Base-by-base conservation (phyloP, 2,888 invertebrate species). In the Lasioglossum oenotherae region DNA sequence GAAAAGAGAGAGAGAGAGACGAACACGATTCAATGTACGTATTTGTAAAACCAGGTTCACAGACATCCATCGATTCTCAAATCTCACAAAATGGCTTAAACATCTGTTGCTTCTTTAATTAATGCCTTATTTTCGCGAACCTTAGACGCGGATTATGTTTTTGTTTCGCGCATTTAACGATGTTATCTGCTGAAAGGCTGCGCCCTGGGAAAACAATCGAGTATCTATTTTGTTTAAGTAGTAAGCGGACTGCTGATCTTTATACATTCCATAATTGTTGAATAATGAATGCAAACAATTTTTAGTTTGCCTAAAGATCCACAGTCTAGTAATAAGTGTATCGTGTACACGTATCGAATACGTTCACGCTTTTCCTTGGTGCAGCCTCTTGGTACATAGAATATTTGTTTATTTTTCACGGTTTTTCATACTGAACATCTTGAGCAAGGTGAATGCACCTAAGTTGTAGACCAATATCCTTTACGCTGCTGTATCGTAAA, bases 1-100 rank as follows among this genome's bases (percentile, higher is more conserved):
- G 16, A 19, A 67, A 14, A 60, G 4, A 60, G n/a, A 27, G 4
- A 60, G n/a, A 27, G 27, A 64, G 16, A 64, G 16, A 23, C 72
- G 78, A 72, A 71, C 67, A 53, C 38, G 38, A 81, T 57, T 64
- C 41, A 76, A 35, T 38, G 35, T 31, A 60, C 2, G 41, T 23
- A 77, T 49, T 60, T 23, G 64, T 60, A 31, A 41, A 57, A 60
- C 49, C 60, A 19, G 8, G 41, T 31, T 49, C 41, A 53, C 64
- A 44, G n/a, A 64, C 23, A 49, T 60, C 78, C 14, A 14, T 78
- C n/a, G 44, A 60, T n/a, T 78, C 12, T 57, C 53, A 64, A 35
- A 71, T 83, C 46, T 81, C 81, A 82, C 64, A 53, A 82, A 87
- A 82, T 86, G 85, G 91, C 89, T 91, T 89, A 88, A 90, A 89